These are phyloP conservation scores for Drosophila jambulina DNA, from an alignment of 1,140 invertebrate genomes.

Conservation along the genomic window DNA sequence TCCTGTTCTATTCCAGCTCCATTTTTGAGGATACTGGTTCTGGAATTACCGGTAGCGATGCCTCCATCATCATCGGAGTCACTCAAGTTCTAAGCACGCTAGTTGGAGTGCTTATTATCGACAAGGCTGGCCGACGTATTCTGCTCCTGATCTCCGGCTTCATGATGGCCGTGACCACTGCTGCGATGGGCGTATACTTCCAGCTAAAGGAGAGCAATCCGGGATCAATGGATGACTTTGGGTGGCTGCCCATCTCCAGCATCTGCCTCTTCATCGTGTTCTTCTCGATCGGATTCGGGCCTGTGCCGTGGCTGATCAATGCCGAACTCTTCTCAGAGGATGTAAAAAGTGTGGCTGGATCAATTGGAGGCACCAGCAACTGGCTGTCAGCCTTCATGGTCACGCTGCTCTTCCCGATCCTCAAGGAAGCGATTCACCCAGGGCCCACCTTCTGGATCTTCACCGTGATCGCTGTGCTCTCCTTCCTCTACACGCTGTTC, in stretches of 20 bases:
- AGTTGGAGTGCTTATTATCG: conserved; percentile 88
- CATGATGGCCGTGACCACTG: conserved; percentile 88
- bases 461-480: conserved; percentile 88
- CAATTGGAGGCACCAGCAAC: conserved; percentile 91
- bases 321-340: conserved; percentile 91
- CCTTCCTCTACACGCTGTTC: conserved; percentile 88
- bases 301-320: conserved; percentile 92
- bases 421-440: conserved; percentile 84
- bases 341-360: conserved; percentile 90
- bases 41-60: conserved; percentile 86
- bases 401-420: conserved; percentile 88
- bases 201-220: conserved; percentile 85
- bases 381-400: conserved; percentile 93
- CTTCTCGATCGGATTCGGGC: conserved; percentile 92
- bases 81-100: conserved; percentile 90
- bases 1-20: conserved; percentile 71
- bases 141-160: conserved; percentile 89
- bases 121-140: conserved; percentile 88
- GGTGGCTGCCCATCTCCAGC: conserved; percentile 90
- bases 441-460: conserved; percentile 92
- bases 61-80: conserved; percentile 90
- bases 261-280: conserved; percentile 91
- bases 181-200: conserved; percentile 88
- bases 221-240: conserved; percentile 75
- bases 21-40: conserved; percentile 67